Evolutionary conservation across 2,888 invertebrate genomes (phyloP).

Genomic region (Eulithis testata): DNA sequence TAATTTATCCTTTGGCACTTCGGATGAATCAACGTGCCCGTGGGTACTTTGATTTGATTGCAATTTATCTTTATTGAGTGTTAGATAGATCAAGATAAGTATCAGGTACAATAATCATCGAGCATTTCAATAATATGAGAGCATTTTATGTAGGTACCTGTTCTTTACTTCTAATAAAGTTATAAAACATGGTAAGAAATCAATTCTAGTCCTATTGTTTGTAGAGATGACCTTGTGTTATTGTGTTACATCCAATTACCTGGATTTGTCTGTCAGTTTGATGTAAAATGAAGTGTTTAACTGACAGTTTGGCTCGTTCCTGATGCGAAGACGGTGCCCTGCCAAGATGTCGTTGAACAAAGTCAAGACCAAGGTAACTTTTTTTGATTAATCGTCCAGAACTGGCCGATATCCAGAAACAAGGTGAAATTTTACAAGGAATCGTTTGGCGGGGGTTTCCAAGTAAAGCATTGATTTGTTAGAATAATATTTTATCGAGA

Average conservation of each 20-base stretch:
- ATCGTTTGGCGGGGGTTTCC: slow-evolving; percentile 9
- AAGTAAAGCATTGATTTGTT: slow-evolving; percentile 7
- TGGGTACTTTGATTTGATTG: slow-evolving; percentile 14
- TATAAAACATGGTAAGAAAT: slow-evolving; percentile 1
- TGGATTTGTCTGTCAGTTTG: slow-evolving; percentile 34
- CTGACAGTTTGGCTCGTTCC: slow-evolving; percentile 48
- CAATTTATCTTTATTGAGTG: slow-evolving; percentile 24
- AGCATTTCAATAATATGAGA: not conserved
- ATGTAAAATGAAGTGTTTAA: slow-evolving; percentile 37
- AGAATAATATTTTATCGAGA: slow-evolving; percentile 10
- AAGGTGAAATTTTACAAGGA: slow-evolving; percentile 57
- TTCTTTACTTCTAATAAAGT: not conserved
- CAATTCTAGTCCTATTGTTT: slow-evolving; percentile 13
- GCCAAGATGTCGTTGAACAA: slow-evolving; percentile 51
- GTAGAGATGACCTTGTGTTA: slow-evolving; percentile 23
- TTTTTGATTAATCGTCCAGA: slow-evolving; percentile 64
- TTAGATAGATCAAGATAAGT: slow-evolving; percentile 10
- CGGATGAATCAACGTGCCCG: slow-evolving; percentile 20
- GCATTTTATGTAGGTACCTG: not conserved
- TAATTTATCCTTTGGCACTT: slow-evolving; percentile 24
- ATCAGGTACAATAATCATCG: not conserved
- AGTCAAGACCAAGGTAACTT: slow-evolving; percentile 70
- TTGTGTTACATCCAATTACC: slow-evolving; percentile 45
- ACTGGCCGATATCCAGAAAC: slow-evolving; percentile 67
- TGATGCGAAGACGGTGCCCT: slow-evolving; percentile 40